phyloP scores from a whole-genome alignment of 1,140 invertebrate genomes.

The Anoplolepis gracilipes region DNA sequence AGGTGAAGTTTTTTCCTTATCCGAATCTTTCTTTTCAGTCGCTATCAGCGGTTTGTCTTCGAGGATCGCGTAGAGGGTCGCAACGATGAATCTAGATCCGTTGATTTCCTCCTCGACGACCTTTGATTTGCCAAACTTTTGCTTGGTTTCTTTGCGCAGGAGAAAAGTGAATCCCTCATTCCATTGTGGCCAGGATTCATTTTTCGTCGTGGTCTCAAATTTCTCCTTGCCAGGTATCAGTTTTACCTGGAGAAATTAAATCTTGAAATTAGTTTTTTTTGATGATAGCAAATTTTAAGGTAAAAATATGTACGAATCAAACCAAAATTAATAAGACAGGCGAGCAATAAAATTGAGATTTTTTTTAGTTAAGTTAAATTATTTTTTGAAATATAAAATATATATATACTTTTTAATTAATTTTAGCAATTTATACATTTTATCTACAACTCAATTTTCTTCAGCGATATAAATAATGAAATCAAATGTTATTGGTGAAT shows the following conservation, averaged over 20 bases:
- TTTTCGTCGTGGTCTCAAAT: conserved; percentile 90
- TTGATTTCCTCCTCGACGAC: conserved; percentile 86
- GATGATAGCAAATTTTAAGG: not conserved
- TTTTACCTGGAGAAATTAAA: conserved; percentile 88
- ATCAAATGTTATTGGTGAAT: not conserved
- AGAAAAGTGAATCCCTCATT: conserved; percentile 92
- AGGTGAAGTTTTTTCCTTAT: conserved; percentile 79
- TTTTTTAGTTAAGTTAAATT: not conserved
- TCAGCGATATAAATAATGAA: not conserved
- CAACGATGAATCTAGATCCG: conserved; percentile 90
- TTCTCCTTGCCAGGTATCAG: conserved; percentile 91
- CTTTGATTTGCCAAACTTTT: conserved; percentile 83
- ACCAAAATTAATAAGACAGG: not conserved
- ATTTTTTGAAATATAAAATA: not conserved
- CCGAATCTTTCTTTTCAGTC: conserved; percentile 83
- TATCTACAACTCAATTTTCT: not conserved
- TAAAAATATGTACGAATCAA: not conserved
- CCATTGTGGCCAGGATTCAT: conserved; percentile 91
- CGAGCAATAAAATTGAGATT: not conserved
- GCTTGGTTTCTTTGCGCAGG: conserved; percentile 86
- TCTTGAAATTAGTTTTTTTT: conserved; percentile 42
- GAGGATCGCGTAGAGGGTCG: conserved; percentile 91
- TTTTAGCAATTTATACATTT: not conserved
- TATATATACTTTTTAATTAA: not conserved
- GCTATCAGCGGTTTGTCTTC: conserved; percentile 87